Evolutionary conservation across 2,113 vertebrate genomes (phyloP).

Genomic region (Tupaia tana): DNA sequence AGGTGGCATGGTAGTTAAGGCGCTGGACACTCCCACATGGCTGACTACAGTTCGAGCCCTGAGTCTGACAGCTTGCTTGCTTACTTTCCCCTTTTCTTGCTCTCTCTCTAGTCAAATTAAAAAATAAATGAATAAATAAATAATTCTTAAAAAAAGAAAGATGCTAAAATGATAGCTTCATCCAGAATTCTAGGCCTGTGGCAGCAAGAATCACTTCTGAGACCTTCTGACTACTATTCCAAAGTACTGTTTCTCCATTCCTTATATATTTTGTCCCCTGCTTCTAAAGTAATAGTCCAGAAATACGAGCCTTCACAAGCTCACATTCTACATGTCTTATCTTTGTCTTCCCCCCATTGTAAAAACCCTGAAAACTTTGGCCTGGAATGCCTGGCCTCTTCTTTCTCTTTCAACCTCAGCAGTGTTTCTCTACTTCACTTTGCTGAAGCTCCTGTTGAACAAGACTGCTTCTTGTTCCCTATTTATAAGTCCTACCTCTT

Average conservation of each 20-base stretch:
- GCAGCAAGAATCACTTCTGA: background rate
- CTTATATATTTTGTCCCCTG: background rate
- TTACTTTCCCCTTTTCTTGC: too few species aligned
- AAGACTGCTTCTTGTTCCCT: background rate
- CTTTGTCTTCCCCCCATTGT: background rate
- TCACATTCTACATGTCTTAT: background rate
- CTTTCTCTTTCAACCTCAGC: background rate
- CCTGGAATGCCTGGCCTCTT: rapidly evolving
- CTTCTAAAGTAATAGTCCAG: background rate
- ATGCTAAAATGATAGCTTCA: background rate
- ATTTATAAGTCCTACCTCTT: background rate
- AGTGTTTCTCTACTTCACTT: background rate
- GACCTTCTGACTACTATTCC: background rate
- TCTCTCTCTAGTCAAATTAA: too few species aligned
- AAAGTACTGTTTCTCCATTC: background rate
- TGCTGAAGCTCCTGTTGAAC: background rate
- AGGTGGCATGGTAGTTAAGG: too few species aligned
- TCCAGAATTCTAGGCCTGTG: background rate
- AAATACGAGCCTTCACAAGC: background rate
- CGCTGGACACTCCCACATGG: too few species aligned
- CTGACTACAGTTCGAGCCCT: too few species aligned
- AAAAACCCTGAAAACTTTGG: background rate
- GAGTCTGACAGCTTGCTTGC: too few species aligned
- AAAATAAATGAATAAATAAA: too few species aligned
- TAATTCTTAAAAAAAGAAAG: background rate